These are phyloP conservation scores for Bufo gargarizans DNA, from an alignment of 2,113 vertebrate genomes.

Conservation along the genomic window DNA sequence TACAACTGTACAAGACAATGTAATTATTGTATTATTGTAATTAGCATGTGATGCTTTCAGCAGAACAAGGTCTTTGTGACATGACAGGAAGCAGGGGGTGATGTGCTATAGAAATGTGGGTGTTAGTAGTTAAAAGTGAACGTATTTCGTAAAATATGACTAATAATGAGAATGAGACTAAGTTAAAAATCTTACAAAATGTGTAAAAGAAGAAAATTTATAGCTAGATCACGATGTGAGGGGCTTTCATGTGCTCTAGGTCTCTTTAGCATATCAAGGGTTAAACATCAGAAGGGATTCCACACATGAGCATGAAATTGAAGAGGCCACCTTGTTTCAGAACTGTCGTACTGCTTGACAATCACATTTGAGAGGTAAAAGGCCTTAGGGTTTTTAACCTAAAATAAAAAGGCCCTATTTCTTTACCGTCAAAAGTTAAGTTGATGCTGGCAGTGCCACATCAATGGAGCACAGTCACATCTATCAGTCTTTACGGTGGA, in stretches of 20 bases:
- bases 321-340: conserved; percentile 54
- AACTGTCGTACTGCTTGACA: conserved; percentile 51
- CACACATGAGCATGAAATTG: conserved; percentile 44
- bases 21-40: too few relatives aligned
- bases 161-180: background rate
- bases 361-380: conserved; percentile 57
- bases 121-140: background rate
- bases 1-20: too few relatives aligned
- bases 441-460: conserved; percentile 49
- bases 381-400: conserved; percentile 55
- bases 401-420: conserved; percentile 33
- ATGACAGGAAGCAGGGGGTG: conserved; percentile 8
- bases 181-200: background rate
- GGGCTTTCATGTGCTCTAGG: background rate
- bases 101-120: background rate
- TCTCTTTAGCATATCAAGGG: conserved; percentile 12
- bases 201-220: background rate
- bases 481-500: conserved; percentile 44
- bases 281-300: conserved; percentile 39
- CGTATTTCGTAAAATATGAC: background rate
- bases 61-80: background rate
- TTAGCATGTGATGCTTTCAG: background rate
- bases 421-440: conserved; percentile 37
- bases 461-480: conserved; percentile 53
- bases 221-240: background rate